Evolutionary conservation across 2,888 invertebrate species (phyloP), one percentile per base, ranked within the genome.

Genomic region (Zele albiditarsus): DNA sequence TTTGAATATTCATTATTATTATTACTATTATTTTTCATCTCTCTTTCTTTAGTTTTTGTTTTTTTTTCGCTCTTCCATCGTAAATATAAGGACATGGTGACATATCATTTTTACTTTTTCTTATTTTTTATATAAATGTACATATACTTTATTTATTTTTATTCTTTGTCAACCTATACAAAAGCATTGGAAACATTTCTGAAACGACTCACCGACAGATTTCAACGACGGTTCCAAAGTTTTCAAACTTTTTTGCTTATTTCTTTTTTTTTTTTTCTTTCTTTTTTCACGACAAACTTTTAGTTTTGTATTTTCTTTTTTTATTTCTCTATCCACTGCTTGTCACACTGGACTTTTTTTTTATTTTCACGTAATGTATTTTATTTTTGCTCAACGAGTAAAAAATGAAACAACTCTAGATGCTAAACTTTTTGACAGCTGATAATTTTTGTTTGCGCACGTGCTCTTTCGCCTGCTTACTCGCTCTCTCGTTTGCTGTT

Each of bases 161-260:
- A n/a, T n/a, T n/a, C 4, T 1, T 20, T 20, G 20, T 6, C 20
- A 53, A 53, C 20, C 20, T 20, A 53, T 10, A 28, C 27, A 60
- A 60, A 28, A 60, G 1, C 28, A 60, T n/a, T 27, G 27, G 14
- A 28, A 60, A 60, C 60, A 60, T 60, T 60, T 60, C 28, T 60
- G 60, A 60, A 27, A 28, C 28, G 28, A 60, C 60, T 60, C 60
- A 60, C 60, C 60, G 60, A 60, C 60, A 60, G 60, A 60, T 60
- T 60, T 28, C 16, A 25, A 25, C 60, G 16, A 27, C 6, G n/a
- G 4, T 60, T 27, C 57, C 57, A 60, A 60, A 53, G 53, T 53
- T 53, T 20, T 6, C 28, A 60, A 60, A 60, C 14, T 27, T 60
- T 63, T 63, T 16, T 38, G n/a, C 12, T 31, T 33, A 33, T 63